Conservation (phyloP, 2,113 vertebrate genomes). For the Sakesphorus luctuosus region DNA sequence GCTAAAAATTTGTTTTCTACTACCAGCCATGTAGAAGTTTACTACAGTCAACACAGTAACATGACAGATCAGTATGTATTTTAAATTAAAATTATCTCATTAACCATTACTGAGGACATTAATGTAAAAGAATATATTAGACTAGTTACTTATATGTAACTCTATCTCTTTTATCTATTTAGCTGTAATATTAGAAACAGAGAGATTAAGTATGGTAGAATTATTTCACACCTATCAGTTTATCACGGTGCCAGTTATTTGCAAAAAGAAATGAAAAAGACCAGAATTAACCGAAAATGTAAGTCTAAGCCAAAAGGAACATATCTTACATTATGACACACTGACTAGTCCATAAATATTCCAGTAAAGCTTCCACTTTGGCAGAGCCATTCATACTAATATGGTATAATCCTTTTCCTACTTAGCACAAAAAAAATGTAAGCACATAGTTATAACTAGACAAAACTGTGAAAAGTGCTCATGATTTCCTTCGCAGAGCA, state of each 20-base stretch:
- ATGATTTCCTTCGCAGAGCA: neutral
- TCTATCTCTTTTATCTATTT: neutral
- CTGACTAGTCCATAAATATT: neutral
- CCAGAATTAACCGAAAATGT: neutral
- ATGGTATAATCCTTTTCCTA: neutral
- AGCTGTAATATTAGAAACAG: neutral
- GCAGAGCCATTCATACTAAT: neutral
- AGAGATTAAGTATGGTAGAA: neutral
- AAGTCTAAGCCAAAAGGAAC: neutral
- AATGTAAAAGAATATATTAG: neutral
- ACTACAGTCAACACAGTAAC: neutral
- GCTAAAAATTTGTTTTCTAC: neutral
- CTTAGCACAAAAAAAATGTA: neutral
- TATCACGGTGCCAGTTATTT: neutral
- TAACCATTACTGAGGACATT: neutral
- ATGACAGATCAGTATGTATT: fast-evolving
- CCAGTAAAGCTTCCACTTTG: neutral
- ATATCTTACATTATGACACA: neutral
- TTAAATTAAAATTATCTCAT: neutral
- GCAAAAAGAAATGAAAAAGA: neutral
- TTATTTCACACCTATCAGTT: neutral
- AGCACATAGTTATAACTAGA: neutral
- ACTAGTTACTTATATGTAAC: neutral
- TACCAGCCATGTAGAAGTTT: neutral
- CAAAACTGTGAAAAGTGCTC: neutral